Evolutionary conservation across 2,797 vertebrate species (phyloP), one percentile per base, ranked within the genome.

Genomic region (Pangasius mekongensis): DNA sequence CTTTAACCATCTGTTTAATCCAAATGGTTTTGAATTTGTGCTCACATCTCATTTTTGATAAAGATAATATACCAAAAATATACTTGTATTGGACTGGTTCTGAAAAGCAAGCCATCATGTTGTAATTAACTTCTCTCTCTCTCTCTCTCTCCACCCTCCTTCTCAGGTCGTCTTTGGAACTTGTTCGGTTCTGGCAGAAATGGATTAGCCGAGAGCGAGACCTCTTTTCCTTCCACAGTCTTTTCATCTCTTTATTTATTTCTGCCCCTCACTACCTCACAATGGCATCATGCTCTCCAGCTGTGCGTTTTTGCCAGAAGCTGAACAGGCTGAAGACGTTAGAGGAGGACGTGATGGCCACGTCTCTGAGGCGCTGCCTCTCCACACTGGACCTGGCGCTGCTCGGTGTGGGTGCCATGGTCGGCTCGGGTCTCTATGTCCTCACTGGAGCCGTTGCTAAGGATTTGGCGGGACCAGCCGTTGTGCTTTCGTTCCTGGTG

Each of bases 371-470:
- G 87, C 97, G 98, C 88, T 99, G 98, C 94, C 97, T 99, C 85
- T 97, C 97, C 90, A 98, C 97, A 0, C 74, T 99, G 7, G 98
- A 99, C 94, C 92, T 99, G 93, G 97, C 98, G 0, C 94, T 99
- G 83, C 91, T 99, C 92, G 98, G 98, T 13, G 96, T 99, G 0
- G 98, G 98, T 0, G 97, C 97, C 89, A 99, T 99, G 98, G 97
- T 99, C 90, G 99, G 98, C 86, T 99, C 98, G 0, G 98, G 98
- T 6, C 96, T 99, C 0, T 99, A 99, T 0, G 98, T 99, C 88
- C 97, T 99, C 56, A 99, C 98, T 0, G 99, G 99, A 92, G 98
- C 98, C 0, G 97, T 99, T 47, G 98, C 98, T 54, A 99, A 98
- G 94, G 96, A 98, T 88, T 96, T 96, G 0, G 96, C 96, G 0